Evolutionary conservation across 2,113 vertebrate species (phyloP), one percentile per base, ranked within the genome.

Genomic region (Sebastes fasciatus): DNA sequence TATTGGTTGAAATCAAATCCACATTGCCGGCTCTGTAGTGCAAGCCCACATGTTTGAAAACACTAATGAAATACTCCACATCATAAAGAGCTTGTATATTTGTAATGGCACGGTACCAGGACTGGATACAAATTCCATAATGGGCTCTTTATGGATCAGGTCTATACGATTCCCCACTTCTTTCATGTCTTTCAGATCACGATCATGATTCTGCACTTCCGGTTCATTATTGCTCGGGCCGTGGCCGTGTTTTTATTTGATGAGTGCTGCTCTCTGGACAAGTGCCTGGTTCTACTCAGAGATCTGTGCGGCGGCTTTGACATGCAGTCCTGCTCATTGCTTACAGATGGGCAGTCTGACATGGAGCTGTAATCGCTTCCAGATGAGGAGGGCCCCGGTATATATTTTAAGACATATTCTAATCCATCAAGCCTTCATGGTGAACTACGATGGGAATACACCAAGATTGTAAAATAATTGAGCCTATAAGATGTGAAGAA

Each of bases 341-440:
- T 93, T 90, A 84, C 93, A 94, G 88, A 94, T 91, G 92, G 90
- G 82, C 60, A 79, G 85, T 70, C 87, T 91, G 88, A 93, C 93
- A 91, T 87, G 77, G 86, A 90, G 81, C 80, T 61, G 68, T 93
- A 92, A 94, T 91, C 55, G 69, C 79, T 93, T 92, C 93, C 92
- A 94, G 85, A 94, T 93, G 91, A 89, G 65, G 17, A 68, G 67
- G 61, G 83, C 34, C 77, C 71, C 81, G 62, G 88, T 83, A 84
- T 92, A 86, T 94, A 89, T 89, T 91, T 90, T 80, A 87, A 89
- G 85, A 64, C 64, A 81, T 91, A 82, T 90, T 91, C 80, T 63
- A 92, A 87, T 80, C 85, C 72, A 75, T 88, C 84, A 60, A 74
- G 79, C 68, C 66, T 63, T 84, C 73, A 63, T 11, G 46, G n/a